Conservation (phyloP, 2,888 invertebrate species). For the Eulithis testata region DNA sequence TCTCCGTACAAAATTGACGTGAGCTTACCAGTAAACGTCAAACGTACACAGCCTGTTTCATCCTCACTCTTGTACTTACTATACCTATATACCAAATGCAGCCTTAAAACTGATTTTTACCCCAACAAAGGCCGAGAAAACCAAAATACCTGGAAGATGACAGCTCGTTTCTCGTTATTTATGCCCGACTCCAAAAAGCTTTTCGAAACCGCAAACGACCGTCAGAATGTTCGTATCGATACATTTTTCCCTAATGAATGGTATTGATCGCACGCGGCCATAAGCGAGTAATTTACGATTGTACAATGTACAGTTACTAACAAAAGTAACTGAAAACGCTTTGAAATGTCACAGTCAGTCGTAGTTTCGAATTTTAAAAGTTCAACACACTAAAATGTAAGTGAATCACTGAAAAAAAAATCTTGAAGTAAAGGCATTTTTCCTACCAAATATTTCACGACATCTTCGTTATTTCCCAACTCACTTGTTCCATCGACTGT, state of each 20-base stretch:
- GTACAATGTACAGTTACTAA: slow-evolving; percentile 21
- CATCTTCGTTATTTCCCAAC: neutral
- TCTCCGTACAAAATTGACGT: too few species aligned
- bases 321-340: slow-evolving; percentile 8
- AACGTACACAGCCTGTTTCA: too few species aligned
- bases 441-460: neutral
- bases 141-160: slow-evolving; percentile 44
- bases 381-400: neutral
- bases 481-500: slow-evolving; percentile 44
- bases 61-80: too few species aligned
- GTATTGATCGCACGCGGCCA: slow-evolving; percentile 75
- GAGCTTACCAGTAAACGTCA: too few species aligned
- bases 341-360: neutral
- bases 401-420: too few species aligned
- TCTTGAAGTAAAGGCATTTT: too few species aligned
- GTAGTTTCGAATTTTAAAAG: neutral
- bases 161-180: slow-evolving; percentile 53
- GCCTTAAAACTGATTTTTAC: slow-evolving; percentile 4
- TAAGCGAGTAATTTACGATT: slow-evolving; percentile 78
- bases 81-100: too few species aligned
- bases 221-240: slow-evolving; percentile 63
- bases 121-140: slow-evolving; percentile 24
- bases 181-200: slow-evolving; percentile 54
- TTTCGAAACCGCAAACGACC: slow-evolving; percentile 63
- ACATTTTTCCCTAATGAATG: slow-evolving; percentile 81